Base-by-base conservation (phyloP, 2,888 invertebrate genomes). In the Erebia palarica region DNA sequence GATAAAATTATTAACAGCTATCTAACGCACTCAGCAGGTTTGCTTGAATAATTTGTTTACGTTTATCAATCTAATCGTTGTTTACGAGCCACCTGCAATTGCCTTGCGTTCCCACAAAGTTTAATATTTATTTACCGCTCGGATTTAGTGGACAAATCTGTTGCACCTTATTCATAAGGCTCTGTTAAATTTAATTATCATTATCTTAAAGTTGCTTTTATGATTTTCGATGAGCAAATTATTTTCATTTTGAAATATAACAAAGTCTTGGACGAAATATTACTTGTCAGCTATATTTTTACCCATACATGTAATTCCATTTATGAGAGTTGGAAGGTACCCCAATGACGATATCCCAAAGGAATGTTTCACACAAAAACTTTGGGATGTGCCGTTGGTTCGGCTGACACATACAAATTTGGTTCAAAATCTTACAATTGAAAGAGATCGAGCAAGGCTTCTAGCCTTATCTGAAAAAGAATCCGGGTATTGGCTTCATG, bases 1-100 rank as follows among this genome's bases (percentile, higher is more conserved):
- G 68, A 72, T 70, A 74, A 73, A 75, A 70, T 73, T 75, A 71
- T 74, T 72, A 77, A 70, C 73, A 74, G 72, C 76, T 76, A 72
- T 73, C 73, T 67, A 76, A 73, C 72, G 67, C 67, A 71, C 70
- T 65, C 66, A 65, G 75, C 73, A 71, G 73, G 73, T 75, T 75
- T 73, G 61, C 66, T 69, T 73, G 75, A 73, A 75, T 75, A 73
- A 70, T 72, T 72, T 74, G 74, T 70, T 74, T 74, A 74, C 68
- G 68, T 58, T 72, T 70, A 72, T 74, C 70, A 72, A 68, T 74
- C 68, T 69, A 70, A 70, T 72, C 72, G 70, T 72, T 63, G 70
- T 53, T 65, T 69, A 61, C 44, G 70, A 65, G 72, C 68, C 74
- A 74, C 74, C 72, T 74, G 74, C 74, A 72, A 68, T 72, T 68